Percentiles rank a stretch among this genome's conserved stretches.
Conservation (phyloP, 2,797 vertebrate genomes). For the Gymnoscopelus microlampas region DNA sequence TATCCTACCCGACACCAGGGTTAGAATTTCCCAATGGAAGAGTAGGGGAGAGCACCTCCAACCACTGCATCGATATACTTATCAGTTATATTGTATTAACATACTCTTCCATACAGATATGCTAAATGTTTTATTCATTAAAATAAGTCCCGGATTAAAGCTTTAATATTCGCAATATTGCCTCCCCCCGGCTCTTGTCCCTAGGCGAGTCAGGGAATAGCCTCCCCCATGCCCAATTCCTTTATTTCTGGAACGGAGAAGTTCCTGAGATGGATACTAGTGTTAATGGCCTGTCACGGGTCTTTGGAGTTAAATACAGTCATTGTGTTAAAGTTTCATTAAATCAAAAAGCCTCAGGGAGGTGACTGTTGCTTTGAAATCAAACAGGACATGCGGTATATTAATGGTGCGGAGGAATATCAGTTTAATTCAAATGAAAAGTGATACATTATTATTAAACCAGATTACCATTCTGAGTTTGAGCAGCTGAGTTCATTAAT, state of each 20-base stretch:
- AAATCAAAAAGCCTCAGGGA: conserved; percentile 32
- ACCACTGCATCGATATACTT: no score
- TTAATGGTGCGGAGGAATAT: conserved; percentile 8
- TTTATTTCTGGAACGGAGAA: conserved; percentile 74
- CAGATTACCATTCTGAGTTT: no score
- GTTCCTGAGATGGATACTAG: conserved; percentile 60
- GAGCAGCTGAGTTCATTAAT: no score
- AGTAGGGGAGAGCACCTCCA: no score
- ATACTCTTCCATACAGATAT: no score
- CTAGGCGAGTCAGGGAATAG: conserved; percentile 40
- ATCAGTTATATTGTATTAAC: no score
- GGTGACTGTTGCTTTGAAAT: conserved; percentile 24
- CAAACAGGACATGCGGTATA: conserved; percentile 18
- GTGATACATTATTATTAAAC: not conserved
- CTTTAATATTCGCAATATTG: conserved; percentile 48
- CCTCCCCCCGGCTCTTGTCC: conserved; percentile 37
- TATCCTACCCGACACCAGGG: no score
- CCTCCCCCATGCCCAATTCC: conserved; percentile 52
- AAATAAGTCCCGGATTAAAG: no score
- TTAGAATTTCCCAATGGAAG: no score
- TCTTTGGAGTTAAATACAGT: conserved; percentile 51
- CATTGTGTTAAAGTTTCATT: conserved; percentile 53
- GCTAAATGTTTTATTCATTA: no score
- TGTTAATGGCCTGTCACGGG: conserved; percentile 55
- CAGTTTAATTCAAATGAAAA: conserved; percentile 12